Conservation (phyloP, 1,140 invertebrate genomes). For the Micrasema longulum region DNA sequence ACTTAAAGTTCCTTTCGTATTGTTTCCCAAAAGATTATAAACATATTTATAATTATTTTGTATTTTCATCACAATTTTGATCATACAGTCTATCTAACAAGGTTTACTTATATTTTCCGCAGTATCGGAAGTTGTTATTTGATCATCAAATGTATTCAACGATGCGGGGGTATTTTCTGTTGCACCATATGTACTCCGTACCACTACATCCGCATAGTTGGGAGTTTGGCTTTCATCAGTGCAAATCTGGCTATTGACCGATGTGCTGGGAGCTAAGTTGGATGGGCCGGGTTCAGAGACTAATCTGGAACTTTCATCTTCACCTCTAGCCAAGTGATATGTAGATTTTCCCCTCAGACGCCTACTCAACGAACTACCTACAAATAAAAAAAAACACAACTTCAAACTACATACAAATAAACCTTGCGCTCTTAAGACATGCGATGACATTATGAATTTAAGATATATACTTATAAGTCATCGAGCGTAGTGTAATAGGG, state of each 20-base stretch:
- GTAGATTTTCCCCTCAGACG: constrained; percentile 77
- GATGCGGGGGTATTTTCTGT: constrained; percentile 44
- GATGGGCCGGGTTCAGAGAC: constrained; percentile 59
- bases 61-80: too few species aligned
- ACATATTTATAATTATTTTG: too few species aligned
- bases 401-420: too few species aligned
- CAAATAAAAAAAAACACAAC: constrained; percentile 10
- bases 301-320: constrained; percentile 67
- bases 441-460: too few species aligned
- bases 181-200: constrained; percentile 49
- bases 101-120: constrained; percentile 41
- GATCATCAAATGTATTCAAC: constrained; percentile 31
- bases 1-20: too few species aligned
- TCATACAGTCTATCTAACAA: constrained; percentile 35
- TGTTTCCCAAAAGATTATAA: too few species aligned
- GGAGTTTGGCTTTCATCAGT: constrained; percentile 43
- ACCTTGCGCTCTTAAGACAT: too few species aligned
- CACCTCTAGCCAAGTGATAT: constrained; percentile 77
- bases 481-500: too few species aligned
- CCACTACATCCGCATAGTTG: constrained; percentile 40
- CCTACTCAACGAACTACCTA: constrained; percentile 78
- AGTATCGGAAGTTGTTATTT: constrained; percentile 2
- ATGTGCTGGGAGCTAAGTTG: constrained; percentile 61
- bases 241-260: constrained; percentile 54
- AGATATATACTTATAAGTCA: too few species aligned